Evolutionary conservation across 1,140 invertebrate genomes (phyloP).

Genomic region (Anagrus nilaparvatae): DNA sequence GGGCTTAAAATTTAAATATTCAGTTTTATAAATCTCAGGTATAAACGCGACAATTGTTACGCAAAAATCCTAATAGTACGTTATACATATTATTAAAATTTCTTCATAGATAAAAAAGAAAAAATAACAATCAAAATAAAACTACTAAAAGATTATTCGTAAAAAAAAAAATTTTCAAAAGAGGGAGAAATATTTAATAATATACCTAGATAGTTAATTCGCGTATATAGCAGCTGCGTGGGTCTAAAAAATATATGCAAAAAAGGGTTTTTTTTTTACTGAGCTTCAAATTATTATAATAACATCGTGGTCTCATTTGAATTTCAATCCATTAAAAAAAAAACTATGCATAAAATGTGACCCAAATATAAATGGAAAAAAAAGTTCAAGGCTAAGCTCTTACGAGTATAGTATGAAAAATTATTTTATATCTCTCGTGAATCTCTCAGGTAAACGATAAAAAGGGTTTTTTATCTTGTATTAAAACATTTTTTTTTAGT

Average conservation of each 20-base stretch:
- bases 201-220: constrained; percentile 18
- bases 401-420: not conserved
- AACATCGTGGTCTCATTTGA: constrained; percentile 46
- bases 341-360: constrained; percentile 1
- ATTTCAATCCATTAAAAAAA: constrained; percentile 33
- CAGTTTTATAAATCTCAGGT: constrained; percentile 10
- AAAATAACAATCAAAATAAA: constrained; percentile 9
- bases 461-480: too few relatives aligned
- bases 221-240: constrained; percentile 30
- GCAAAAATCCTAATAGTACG: constrained; percentile 21
- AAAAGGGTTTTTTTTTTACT: constrained; percentile 30
- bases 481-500: too few relatives aligned
- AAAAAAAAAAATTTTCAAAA: constrained; percentile 12
- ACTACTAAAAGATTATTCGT: constrained; percentile 8
- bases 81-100: not conserved
- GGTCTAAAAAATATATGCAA: constrained; percentile 36
- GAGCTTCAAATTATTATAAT: constrained; percentile 31
- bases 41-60: constrained; percentile 20
- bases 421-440: constrained; percentile 8
- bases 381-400: not conserved
- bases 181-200: constrained; percentile 8
- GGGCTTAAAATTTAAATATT: constrained; percentile 1
- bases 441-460: constrained; percentile 23
- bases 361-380: not conserved
- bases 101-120: not conserved